Conservation (phyloP, 2,113 vertebrate species). For the Alligator sinensis region DNA sequence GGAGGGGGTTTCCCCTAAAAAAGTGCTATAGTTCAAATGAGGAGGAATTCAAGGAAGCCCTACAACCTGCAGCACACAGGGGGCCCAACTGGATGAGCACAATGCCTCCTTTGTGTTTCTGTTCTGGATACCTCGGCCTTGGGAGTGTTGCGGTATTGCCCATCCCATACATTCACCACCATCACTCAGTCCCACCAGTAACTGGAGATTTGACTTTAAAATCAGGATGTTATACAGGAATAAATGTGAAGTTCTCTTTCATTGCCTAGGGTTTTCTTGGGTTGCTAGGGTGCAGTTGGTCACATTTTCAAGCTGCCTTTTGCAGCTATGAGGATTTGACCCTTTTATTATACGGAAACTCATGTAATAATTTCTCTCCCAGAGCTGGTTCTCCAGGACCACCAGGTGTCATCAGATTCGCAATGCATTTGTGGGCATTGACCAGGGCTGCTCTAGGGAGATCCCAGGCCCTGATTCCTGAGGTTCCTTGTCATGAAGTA, state of each 20-base stretch:
- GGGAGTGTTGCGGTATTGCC: not conserved
- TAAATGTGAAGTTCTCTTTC: not conserved
- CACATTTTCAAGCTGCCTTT: not conserved
- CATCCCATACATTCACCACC: not conserved
- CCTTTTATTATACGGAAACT: not conserved
- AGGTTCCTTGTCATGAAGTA: not conserved
- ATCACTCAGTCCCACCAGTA: not conserved
- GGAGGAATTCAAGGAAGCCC: not conserved
- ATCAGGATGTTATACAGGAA: not conserved
- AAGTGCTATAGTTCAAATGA: too few relatives aligned
- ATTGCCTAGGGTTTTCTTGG: not conserved
- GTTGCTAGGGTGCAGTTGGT: not conserved
- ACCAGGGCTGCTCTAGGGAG: not conserved
- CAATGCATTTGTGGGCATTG: not conserved
- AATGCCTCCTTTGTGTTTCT: too few relatives aligned
- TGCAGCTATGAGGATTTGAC: not conserved
- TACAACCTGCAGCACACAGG: not conserved
- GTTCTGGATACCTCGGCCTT: not conserved
- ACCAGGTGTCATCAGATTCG: not conserved
- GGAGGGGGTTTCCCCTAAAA: too few relatives aligned
- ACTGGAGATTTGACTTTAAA: not conserved
- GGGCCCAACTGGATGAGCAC: too few relatives aligned
- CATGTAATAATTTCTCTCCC: not conserved
- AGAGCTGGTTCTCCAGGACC: not conserved
- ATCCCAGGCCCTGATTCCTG: not conserved